A percentile compares a stretch with the other conserved stretches of the same genome.
Conservation (phyloP, 1,140 invertebrate genomes). For the Batillaria attramentaria region DNA sequence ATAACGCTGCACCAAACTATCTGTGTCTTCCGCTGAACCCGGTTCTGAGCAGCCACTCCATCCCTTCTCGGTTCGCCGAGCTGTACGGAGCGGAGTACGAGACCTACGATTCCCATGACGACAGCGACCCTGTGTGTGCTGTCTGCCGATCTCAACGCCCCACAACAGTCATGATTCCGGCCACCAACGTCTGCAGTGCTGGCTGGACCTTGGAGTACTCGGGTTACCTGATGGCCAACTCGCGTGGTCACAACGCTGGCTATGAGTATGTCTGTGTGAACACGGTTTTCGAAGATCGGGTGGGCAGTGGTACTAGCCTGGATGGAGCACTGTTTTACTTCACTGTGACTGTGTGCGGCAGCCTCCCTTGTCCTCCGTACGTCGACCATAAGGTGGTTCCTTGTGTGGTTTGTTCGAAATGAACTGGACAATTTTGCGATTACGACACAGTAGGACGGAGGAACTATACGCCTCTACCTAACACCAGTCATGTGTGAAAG, state of each 20-base stretch:
- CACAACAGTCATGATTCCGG: constrained; percentile 50
- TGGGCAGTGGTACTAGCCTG: constrained; percentile 21
- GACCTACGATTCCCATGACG: background rate
- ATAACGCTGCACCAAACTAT: background rate
- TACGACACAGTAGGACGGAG: too few relatives aligned
- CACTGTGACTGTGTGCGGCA: too few relatives aligned
- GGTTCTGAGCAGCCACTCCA: background rate
- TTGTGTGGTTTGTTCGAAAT: constrained; percentile 48
- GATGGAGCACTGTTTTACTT: constrained; percentile 45
- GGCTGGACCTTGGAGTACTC: constrained; percentile 49
- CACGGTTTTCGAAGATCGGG: constrained; percentile 34
- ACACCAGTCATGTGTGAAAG: too few relatives aligned
- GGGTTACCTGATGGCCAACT: constrained; percentile 38
- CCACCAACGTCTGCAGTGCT: constrained; percentile 39
- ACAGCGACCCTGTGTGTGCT: background rate
- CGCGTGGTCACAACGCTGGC: constrained; percentile 19
- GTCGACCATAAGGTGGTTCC: constrained; percentile 33
- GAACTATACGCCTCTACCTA: too few relatives aligned
- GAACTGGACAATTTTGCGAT: too few relatives aligned
- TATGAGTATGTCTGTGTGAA: constrained; percentile 50
- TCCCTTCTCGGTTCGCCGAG: background rate
- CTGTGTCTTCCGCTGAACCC: background rate
- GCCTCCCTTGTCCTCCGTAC: constrained; percentile 36
- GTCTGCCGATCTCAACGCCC: background rate
- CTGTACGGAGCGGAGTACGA: background rate